phyloP scores from a whole-genome alignment of 1,140 invertebrate genomes.

The Heliconius congener region DNA sequence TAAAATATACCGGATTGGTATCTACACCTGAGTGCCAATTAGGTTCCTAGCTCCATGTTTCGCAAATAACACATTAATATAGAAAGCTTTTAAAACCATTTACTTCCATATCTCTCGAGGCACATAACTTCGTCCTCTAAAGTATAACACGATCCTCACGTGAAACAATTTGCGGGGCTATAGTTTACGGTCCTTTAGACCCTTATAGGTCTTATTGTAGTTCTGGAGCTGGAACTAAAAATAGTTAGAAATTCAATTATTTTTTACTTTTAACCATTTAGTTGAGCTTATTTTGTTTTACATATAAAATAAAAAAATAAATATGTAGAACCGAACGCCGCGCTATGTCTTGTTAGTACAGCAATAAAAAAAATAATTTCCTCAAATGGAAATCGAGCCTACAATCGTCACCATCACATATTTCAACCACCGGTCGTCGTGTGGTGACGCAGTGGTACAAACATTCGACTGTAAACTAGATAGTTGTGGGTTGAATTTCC shows the following conservation, averaged over 20 bases:
- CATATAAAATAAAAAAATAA: background rate
- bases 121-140: background rate
- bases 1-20: no score
- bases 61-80: background rate
- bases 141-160: background rate
- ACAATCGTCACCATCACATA: no score
- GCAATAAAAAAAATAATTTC: no score
- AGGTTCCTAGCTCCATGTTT: background rate
- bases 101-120: background rate
- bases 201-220: conserved; percentile 1
- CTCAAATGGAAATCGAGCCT: no score
- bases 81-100: background rate
- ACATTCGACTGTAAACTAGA: no score
- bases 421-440: no score
- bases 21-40: background rate
- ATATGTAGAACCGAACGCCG: background rate
- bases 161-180: background rate
- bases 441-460: no score
- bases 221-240: background rate
- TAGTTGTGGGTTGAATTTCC: no score
- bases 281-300: background rate
- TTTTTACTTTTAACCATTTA: background rate
- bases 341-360: no score
- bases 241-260: background rate
- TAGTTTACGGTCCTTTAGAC: conserved; percentile 8